These are phyloP conservation scores for Oryzias celebensis DNA, from an alignment of 2,113 vertebrate genomes.

Conservation along the genomic window DNA sequence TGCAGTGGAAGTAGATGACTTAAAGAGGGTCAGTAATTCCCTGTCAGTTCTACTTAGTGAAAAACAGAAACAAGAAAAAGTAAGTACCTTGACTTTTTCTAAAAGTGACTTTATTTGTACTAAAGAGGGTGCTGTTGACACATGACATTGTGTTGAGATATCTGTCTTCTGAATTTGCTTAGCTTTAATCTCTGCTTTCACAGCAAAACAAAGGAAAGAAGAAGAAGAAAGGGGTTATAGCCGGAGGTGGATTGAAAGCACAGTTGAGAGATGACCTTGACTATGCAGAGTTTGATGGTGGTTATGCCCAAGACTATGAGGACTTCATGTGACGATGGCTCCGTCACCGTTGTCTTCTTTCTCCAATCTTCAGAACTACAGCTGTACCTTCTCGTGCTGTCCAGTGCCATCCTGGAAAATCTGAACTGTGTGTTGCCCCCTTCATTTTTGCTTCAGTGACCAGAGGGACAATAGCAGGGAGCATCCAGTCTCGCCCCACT, in stretches of 20 bases:
- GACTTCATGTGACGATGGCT: constrained; percentile 95
- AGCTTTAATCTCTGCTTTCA: constrained; percentile 2
- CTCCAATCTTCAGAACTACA: constrained; percentile 84
- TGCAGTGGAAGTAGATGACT: constrained; percentile 95
- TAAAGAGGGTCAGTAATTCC: constrained; percentile 96
- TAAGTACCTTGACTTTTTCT: constrained; percentile 59
- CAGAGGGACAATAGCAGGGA: constrained; percentile 73
- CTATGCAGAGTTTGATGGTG: constrained; percentile 87
- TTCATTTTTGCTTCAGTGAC: constrained; percentile 74
- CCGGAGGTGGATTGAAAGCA: constrained; percentile 93
- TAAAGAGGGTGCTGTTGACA: constrained; percentile 43
- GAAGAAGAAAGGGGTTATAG: constrained; percentile 90
- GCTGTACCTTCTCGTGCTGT: constrained; percentile 89
- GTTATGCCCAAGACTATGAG: constrained; percentile 93
- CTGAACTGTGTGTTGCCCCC: constrained; percentile 83
- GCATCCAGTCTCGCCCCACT: constrained; percentile 65
- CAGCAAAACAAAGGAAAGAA: constrained; percentile 98
- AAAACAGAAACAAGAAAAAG: constrained; percentile 99
- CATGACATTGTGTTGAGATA: too few relatives aligned
- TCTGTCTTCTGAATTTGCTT: background rate
- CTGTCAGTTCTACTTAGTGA: constrained; percentile 94
- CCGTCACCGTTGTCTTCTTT: constrained; percentile 71
- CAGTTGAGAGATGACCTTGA: constrained; percentile 93
- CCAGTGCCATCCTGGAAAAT: constrained; percentile 89
- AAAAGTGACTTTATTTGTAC: background rate